phyloP scores from a whole-genome alignment of 1,140 invertebrate genomes.

The Sinonovacula constricta region DNA sequence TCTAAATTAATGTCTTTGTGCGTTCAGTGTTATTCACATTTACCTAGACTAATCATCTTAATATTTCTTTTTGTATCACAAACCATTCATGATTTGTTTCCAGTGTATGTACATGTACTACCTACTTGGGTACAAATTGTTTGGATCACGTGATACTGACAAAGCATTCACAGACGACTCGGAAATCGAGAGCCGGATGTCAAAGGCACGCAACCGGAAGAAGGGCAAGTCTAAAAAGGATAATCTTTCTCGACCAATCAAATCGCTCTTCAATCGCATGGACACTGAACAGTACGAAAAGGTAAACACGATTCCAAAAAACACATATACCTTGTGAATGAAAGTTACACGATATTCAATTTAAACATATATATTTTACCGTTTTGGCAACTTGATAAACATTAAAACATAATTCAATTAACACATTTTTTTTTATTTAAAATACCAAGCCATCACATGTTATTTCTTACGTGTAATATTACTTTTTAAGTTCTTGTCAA shows the following conservation, averaged over 20 bases:
- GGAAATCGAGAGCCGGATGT: constrained; percentile 51
- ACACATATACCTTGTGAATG: too few relatives aligned
- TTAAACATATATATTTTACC: too few relatives aligned
- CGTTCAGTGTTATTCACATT: too few relatives aligned
- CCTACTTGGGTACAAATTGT: constrained; percentile 82
- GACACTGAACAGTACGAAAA: constrained; percentile 70
- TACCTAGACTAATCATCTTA: too few relatives aligned
- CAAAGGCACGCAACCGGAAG: constrained; percentile 56
- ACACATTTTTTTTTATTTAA: too few relatives aligned
- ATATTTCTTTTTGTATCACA: too few relatives aligned
- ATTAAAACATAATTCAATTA: constrained; percentile 18
- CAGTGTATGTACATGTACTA: constrained; percentile 86
- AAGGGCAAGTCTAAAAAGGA: constrained; percentile 60
- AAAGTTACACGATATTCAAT: too few relatives aligned
- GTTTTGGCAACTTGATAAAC: neutral
- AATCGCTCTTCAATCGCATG: constrained; percentile 65
- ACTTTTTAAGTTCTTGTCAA: too few relatives aligned
- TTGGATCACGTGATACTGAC: constrained; percentile 73
- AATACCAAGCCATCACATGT: too few relatives aligned
- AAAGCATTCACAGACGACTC: constrained; percentile 60
- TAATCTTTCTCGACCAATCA: constrained; percentile 61
- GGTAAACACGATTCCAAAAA: constrained; percentile 55
- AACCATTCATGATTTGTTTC: constrained; percentile 29
- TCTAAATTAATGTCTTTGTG: too few relatives aligned
- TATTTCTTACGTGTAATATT: too few relatives aligned